A percentile compares a stretch with the other conserved stretches of the same genome.
These are phyloP conservation scores for Drosophila littoralis DNA, from an alignment of 1,140 invertebrate genomes.

Conservation along the genomic window DNA sequence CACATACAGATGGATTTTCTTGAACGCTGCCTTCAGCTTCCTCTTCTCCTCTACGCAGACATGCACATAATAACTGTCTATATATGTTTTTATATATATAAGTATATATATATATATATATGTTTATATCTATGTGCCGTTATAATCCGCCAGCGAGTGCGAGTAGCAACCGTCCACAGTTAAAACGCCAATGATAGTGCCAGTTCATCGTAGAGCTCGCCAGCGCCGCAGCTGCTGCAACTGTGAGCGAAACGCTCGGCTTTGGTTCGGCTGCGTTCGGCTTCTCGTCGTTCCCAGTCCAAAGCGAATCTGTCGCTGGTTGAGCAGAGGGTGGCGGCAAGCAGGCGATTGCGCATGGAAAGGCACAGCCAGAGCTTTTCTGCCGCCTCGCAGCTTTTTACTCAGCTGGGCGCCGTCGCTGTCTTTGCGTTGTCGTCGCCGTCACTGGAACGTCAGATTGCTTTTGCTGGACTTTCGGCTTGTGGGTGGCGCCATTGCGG, in stretches of 20 bases:
- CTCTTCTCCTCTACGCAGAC: constrained; percentile 58
- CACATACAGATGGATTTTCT: constrained; percentile 67
- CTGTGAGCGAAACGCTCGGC: constrained; percentile 31
- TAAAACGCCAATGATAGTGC: constrained; percentile 84
- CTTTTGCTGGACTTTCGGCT: constrained; percentile 19
- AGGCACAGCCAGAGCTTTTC: constrained; percentile 32
- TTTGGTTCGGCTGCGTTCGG: constrained; percentile 41
- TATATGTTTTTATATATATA: constrained; percentile 46
- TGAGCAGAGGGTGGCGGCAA: neutral
- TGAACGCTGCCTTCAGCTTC: constrained; percentile 47
- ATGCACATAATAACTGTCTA: constrained; percentile 54
- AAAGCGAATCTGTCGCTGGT: neutral
- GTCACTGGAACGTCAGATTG: constrained; percentile 54
- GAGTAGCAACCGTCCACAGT: constrained; percentile 84
- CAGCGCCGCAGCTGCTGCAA: constrained; percentile 50
- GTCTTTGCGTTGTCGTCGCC: constrained; percentile 7
- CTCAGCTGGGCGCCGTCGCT: constrained; percentile 59
- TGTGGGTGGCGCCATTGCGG: constrained; percentile 40
- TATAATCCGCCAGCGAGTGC: constrained; percentile 76
- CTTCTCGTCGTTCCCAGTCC: constrained; percentile 17
- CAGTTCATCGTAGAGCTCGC: constrained; percentile 42
- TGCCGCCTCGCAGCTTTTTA: constrained; percentile 41
- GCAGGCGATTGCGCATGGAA: constrained; percentile 34
- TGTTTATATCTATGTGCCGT: constrained; percentile 67
- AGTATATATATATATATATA: constrained; percentile 51